Evolutionary conservation across 2,888 invertebrate genomes (phyloP), one percentile per base, ranked within the genome.

Genomic region (Caenorhabditis macrosperma): DNA sequence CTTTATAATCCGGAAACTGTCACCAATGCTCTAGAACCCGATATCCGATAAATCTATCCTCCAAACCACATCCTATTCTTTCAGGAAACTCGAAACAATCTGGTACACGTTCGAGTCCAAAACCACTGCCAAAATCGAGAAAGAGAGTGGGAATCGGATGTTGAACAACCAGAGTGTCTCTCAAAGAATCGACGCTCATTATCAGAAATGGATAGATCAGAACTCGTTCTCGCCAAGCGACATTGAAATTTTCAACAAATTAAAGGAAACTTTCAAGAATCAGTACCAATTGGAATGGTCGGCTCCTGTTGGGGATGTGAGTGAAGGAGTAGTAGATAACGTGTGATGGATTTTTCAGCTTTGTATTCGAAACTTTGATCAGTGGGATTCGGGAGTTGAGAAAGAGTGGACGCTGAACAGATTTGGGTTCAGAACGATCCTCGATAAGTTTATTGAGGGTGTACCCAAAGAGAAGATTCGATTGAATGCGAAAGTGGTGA

Each of bases 221-320:
- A 33, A 50, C 24, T 22, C 48, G 10, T 22, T 69, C 1, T 17
- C 30, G 12, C 50, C 33, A 20, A n/a, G 22, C 9, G 60, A 69
- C 20, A 17, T 48, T 9, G 52, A 5, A 7, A 20, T 60, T 12
- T 26, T 69, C 28, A 35, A 60, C 12, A 61, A 30, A n/a, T 46
- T 68, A 68, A 55, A 48, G 5, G 33, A 54, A 15, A 2, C 71
- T 0, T 71, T 24, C 52, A 59, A 57, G 12, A 78, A 71, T 15
- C 64, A 67, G 26, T 78, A 50, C 20, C 61, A 72, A 54, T 12
- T 57, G 9, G 88, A 88, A 68, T 89, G 88, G 87, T 82, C 86
- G 7, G 78, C 87, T 10, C 69, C 64, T 6, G 72, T 72, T 2
- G 63, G 75, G 30, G 81, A 86, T 30, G 85, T 83, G 12, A 52